phyloP scores from a whole-genome alignment of 2,113 vertebrate genomes.

The Sturnus vulgaris region DNA sequence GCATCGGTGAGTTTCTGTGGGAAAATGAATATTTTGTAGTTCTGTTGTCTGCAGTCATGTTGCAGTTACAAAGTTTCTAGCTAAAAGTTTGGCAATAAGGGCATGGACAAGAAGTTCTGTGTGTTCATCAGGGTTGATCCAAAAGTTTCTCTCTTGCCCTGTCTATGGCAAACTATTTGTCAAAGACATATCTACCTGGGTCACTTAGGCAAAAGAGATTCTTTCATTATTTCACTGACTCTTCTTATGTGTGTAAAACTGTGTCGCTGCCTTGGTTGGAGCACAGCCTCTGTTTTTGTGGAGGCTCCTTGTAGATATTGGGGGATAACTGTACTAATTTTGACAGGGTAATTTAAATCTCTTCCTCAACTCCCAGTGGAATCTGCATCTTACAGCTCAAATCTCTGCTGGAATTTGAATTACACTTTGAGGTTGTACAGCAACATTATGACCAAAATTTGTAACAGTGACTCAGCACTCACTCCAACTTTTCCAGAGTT shows the following conservation, averaged over 20 bases:
- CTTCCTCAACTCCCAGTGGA: background rate
- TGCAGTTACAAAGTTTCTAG: background rate
- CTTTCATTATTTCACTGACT: background rate
- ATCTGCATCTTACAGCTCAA: background rate
- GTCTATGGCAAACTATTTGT: background rate
- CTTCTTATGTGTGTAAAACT: background rate
- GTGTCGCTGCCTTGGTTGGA: rapidly evolving
- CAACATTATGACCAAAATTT: background rate
- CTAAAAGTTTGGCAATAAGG: background rate
- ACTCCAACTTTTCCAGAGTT: background rate
- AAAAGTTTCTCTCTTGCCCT: background rate
- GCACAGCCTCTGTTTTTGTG: background rate
- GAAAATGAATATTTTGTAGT: background rate
- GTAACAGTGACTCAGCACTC: background rate
- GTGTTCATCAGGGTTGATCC: background rate
- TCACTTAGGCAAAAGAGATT: background rate
- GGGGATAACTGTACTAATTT: background rate
- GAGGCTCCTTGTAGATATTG: background rate
- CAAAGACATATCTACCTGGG: background rate
- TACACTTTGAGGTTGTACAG: background rate
- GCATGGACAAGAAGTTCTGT: background rate
- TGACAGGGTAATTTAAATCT: background rate
- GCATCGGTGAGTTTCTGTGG: slow-evolving; percentile 77
- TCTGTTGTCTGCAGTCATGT: rapidly evolving
- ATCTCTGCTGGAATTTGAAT: background rate